phyloP scores from a whole-genome alignment of 2,113 vertebrate species.

The Rhadina sibilatrix region DNA sequence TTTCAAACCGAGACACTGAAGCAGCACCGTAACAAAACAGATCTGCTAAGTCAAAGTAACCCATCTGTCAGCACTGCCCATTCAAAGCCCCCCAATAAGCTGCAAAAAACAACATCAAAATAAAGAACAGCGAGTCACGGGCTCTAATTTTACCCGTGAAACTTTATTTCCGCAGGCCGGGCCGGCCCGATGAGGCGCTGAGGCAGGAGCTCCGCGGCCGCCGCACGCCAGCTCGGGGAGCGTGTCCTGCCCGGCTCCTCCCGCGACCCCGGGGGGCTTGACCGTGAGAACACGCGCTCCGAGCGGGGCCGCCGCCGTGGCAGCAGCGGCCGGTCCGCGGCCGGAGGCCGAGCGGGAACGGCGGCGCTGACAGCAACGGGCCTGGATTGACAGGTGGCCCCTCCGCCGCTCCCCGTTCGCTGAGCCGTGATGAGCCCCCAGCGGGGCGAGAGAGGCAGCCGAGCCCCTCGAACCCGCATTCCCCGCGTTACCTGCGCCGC shows the following conservation, averaged over 20 bases:
- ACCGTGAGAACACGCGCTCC: not conserved
- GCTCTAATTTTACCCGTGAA: not conserved
- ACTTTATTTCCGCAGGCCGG: not conserved
- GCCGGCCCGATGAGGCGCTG: not conserved
- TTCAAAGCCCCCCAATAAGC: fast-evolving
- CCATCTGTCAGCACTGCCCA: not conserved
- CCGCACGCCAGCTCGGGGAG: not conserved
- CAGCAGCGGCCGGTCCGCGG: not conserved
- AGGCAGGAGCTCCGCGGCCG: not conserved
- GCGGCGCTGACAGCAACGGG: not conserved
- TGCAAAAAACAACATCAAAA: not conserved
- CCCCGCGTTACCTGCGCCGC: not conserved
- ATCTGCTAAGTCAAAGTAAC: not conserved
- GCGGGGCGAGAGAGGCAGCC: not conserved
- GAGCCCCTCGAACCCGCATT: no score
- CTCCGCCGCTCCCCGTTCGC: not conserved
- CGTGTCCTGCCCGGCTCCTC: not conserved
- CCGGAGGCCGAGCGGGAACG: not conserved
- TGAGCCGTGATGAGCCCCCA: not conserved
- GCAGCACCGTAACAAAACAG: not conserved
- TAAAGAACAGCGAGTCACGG: fast-evolving
- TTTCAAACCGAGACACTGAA: not conserved
- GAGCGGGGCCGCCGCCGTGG: not conserved
- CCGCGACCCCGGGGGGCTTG: not conserved
- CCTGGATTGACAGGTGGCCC: not conserved